Evolutionary conservation across 1,140 invertebrate species (phyloP).

Genomic region (Mesaphorura yosii): DNA sequence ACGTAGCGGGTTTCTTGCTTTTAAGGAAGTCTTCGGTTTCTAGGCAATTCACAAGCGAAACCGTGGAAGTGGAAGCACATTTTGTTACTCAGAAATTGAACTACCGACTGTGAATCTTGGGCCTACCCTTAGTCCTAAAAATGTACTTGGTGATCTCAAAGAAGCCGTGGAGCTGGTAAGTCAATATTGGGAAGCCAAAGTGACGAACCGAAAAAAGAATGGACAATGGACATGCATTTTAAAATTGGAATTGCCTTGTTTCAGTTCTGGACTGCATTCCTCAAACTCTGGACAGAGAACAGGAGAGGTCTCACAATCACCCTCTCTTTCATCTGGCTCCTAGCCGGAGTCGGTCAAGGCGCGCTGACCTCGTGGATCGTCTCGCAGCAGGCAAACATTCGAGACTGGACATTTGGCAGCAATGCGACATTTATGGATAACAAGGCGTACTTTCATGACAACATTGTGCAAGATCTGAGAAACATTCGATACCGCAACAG

Average conservation of each 20-base stretch:
- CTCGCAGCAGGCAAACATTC: constrained; percentile 25
- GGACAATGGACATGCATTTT: background rate
- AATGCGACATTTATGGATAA: constrained; percentile 21
- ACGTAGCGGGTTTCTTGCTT: background rate
- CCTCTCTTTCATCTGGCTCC: constrained; percentile 26
- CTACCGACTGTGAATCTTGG: constrained; percentile 23
- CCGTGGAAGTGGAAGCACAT: constrained; percentile 20
- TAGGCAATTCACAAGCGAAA: constrained; percentile 27
- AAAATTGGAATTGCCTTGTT: background rate
- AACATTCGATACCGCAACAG: constrained; percentile 25
- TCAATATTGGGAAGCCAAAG: background rate
- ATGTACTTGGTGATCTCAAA: constrained; percentile 28
- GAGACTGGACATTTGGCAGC: constrained; percentile 31
- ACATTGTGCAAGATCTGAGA: constrained; percentile 16
- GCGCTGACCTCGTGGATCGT: constrained; percentile 28
- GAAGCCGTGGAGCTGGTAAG: constrained; percentile 27
- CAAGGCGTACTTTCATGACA: constrained; percentile 14
- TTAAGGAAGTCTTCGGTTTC: background rate
- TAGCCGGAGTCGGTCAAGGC: constrained; percentile 29
- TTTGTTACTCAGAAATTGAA: constrained; percentile 31
- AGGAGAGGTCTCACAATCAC: constrained; percentile 23
- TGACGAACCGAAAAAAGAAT: background rate
- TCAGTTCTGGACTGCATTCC: constrained; percentile 29
- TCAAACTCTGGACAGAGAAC: constrained; percentile 28
- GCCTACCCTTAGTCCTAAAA: constrained; percentile 17